Conservation (phyloP, 2,888 invertebrate species). For the Cosmia pyralina region DNA sequence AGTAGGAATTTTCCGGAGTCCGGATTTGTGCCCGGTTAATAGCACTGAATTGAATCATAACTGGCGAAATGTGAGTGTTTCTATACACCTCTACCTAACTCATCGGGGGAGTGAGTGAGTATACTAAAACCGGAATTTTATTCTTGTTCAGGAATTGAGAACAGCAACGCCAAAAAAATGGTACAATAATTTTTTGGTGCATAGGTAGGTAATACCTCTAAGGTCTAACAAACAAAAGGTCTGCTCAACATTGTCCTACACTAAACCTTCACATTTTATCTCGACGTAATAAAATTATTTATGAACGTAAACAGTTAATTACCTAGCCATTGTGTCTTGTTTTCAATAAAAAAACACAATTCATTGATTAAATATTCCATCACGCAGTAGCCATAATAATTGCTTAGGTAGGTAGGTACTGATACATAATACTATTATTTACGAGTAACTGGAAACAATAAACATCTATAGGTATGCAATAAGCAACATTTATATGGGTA, state of each 20-base stretch:
- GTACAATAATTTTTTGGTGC: neutral
- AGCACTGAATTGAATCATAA: neutral
- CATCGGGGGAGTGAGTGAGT: neutral
- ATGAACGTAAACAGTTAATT: constrained; percentile 9
- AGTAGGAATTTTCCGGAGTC: neutral
- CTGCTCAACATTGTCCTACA: no score
- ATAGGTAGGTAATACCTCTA: neutral
- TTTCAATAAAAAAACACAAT: constrained; percentile 4
- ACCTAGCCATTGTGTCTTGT: constrained; percentile 20
- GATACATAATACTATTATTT: constrained; percentile 8
- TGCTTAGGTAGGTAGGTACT: constrained; percentile 8
- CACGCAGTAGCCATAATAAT: constrained; percentile 35
- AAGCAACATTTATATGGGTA: neutral
- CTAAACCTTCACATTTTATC: constrained; percentile 17
- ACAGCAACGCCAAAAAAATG: neutral
- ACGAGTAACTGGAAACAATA: constrained; percentile 31
- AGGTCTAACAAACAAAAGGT: neutral
- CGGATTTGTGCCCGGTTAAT: neutral
- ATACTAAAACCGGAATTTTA: neutral
- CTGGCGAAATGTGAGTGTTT: no score
- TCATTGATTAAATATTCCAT: constrained; percentile 35
- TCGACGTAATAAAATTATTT: neutral
- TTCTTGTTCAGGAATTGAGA: neutral
- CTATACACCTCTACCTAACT: neutral
- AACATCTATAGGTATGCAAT: constrained; percentile 1